Conservation (phyloP, 1,140 invertebrate species). For the Drosophila ironensis region DNA sequence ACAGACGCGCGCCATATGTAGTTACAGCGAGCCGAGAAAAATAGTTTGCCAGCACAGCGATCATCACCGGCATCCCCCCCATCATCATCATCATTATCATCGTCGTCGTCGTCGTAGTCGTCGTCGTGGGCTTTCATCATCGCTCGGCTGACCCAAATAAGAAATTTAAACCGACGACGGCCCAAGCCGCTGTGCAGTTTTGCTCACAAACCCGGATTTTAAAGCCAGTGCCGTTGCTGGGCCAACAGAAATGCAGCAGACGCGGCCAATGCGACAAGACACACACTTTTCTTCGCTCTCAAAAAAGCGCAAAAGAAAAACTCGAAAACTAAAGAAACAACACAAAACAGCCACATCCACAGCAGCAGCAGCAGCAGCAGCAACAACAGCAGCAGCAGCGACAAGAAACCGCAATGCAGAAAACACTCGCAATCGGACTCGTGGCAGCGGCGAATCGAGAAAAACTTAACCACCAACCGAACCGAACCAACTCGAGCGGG, state of each 20-base stretch:
- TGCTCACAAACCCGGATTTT: slow-evolving; percentile 79
- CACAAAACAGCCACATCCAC: slow-evolving; percentile 7
- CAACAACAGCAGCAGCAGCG: slow-evolving; percentile 31
- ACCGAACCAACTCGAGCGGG: slow-evolving; percentile 42
- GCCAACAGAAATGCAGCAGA: slow-evolving; percentile 67
- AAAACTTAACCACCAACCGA: slow-evolving; percentile 18
- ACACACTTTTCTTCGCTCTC: slow-evolving; percentile 52
- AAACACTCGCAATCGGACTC: slow-evolving; percentile 33
- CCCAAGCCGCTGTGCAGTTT: slow-evolving; percentile 62
- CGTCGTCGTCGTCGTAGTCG: not conserved
- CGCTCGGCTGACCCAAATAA: slow-evolving; percentile 70
- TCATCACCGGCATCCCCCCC: slow-evolving; percentile 4
- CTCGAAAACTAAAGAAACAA: slow-evolving; percentile 17
- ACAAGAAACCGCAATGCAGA: slow-evolving; percentile 34
- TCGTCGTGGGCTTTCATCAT: slow-evolving; percentile 16
- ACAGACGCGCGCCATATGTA: slow-evolving; percentile 69
- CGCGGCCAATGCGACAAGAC: slow-evolving; percentile 35
- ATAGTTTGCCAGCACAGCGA: slow-evolving; percentile 21
- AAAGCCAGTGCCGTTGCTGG: slow-evolving; percentile 77
- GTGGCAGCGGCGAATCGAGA: slow-evolving; percentile 29
- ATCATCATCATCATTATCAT: slow-evolving; percentile 2
- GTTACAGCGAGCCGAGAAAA: slow-evolving; percentile 49
- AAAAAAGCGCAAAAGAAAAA: slow-evolving; percentile 30
- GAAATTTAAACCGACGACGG: slow-evolving; percentile 45
- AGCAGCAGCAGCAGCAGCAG: slow-evolving; percentile 13